Base-by-base conservation (phyloP, 2,113 vertebrate species). In the Sylvietta virens region DNA sequence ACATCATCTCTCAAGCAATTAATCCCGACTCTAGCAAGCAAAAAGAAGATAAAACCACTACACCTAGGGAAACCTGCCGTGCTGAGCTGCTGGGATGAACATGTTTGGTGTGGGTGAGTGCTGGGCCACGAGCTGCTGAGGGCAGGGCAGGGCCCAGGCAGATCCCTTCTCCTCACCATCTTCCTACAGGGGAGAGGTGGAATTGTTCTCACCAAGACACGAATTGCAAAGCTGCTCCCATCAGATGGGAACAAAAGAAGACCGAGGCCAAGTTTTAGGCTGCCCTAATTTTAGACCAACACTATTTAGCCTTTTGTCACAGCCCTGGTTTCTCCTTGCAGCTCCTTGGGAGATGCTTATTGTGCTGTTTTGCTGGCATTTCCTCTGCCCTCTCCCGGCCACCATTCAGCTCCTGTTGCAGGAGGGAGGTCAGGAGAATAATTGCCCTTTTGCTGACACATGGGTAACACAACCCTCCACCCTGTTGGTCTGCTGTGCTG, bases 371-470 rank as follows among this genome's bases (percentile, higher is more conserved):
- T 57, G 86, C 83, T 82, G 94, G 92, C 94, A 73, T 48, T 86
- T 61, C 44, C 76, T 87, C 58, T 94, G 50, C 60, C 69, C 54
- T 87, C 74, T 96, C 67, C 78, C 45, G 53, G 64, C 70, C 77
- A 51, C 85, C 73, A 57, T 62, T 71, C 48, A 88, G 91, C 78
- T 89, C 81, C 54, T 44, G 89, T 91, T 96, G 96, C 92, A 64
- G 27, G 80, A 65, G 76, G 71, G 72, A 87, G 86, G 91, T 95
- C 86, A 89, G 93, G 88, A 86, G 88, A 88, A 90, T 57, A 45
- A 94, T 92, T 92, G 97, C 90, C 96, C 95, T 94, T 92, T 40
- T 69, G 79, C 85, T 94, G 93, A 95, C 93, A 92, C 88, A 50
- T 12, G 79, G 6, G 88, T 96, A 97, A 98, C 96, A 91, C 93